A percentile compares a stretch with the other conserved stretches of the same genome.
Evolutionary conservation across 2,888 invertebrate species (phyloP).

Genomic region (Athripsodes cinereus): DNA sequence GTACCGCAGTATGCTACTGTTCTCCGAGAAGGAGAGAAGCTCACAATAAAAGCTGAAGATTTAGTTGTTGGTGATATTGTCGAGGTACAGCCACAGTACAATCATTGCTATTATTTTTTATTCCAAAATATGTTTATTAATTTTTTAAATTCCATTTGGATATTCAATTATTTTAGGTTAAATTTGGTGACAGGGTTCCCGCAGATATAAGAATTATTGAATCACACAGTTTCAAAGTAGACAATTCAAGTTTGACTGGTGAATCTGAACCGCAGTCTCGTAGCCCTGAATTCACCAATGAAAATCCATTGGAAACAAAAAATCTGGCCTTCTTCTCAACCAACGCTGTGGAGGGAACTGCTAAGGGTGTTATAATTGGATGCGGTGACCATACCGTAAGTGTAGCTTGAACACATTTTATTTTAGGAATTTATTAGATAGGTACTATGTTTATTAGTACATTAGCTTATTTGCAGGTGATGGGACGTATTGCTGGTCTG

Average conservation of each 20-base stretch:
- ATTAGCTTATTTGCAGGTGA: conserved; percentile 58
- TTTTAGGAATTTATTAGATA: too few species aligned
- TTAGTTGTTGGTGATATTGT: conserved; percentile 96
- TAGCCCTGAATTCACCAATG: conserved; percentile 84
- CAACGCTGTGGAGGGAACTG: conserved; percentile 89
- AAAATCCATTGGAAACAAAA: conserved; percentile 92
- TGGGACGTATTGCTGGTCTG: conserved; percentile 93
- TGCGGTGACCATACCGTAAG: conserved; percentile 86
- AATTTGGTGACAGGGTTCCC: conserved; percentile 98
- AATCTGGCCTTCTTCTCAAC: conserved; percentile 95
- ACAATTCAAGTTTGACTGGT: conserved; percentile 92
- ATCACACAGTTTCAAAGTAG: conserved; percentile 91
- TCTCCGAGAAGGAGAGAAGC: conserved; percentile 89
- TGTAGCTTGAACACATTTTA: too few species aligned
- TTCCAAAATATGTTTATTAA: too few species aligned
- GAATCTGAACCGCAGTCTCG: conserved; percentile 95
- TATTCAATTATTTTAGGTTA: conserved; percentile 49
- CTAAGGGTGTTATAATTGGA: conserved; percentile 88
- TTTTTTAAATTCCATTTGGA: too few species aligned
- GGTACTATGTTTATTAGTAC: background rate
- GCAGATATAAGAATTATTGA: conserved; percentile 96
- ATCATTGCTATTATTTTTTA: too few species aligned
- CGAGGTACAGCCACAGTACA: too few species aligned
- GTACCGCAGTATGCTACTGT: conserved; percentile 94
- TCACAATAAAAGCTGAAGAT: conserved; percentile 88